Percentiles rank a stretch among this genome's conserved stretches.
These are phyloP conservation scores for Spodoptera litura DNA, from an alignment of 1,140 invertebrate species.

Conservation along the genomic window DNA sequence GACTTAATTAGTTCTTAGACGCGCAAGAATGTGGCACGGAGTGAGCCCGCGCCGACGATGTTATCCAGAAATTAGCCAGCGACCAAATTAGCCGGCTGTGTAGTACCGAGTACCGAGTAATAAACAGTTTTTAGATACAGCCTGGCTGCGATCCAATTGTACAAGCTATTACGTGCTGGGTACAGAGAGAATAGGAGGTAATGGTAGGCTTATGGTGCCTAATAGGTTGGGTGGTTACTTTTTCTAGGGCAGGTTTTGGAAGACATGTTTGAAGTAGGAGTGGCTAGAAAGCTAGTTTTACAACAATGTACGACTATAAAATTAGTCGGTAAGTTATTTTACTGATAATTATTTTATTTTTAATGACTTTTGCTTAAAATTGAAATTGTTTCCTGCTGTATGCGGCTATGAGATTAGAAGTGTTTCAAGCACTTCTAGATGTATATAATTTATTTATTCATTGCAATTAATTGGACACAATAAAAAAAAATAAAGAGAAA, in stretches of 20 bases:
- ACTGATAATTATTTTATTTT: too few species aligned
- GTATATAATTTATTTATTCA: too few species aligned
- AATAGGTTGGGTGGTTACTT: slow-evolving; percentile 6
- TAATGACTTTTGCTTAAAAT: too few species aligned
- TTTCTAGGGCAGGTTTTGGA: slow-evolving; percentile 13
- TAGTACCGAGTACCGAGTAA: slow-evolving; percentile 17
- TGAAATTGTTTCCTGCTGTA: too few species aligned
- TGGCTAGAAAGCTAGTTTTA: neutral
- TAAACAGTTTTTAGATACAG: slow-evolving; percentile 42
- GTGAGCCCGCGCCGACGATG: slow-evolving; percentile 39
- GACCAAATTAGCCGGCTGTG: slow-evolving; percentile 35
- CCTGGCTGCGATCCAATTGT: slow-evolving; percentile 16
- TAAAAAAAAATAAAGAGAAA: too few species aligned
- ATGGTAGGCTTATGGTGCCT: slow-evolving; percentile 17
- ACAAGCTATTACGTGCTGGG: slow-evolving; percentile 9
- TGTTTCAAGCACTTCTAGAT: too few species aligned
- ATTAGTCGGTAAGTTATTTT: too few species aligned
- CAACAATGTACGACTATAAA: too few species aligned
- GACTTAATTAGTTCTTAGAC: slow-evolving; percentile 75
- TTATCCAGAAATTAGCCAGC: slow-evolving; percentile 63
- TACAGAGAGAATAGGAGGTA: neutral
- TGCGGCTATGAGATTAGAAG: too few species aligned
- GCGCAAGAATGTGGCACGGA: slow-evolving; percentile 67
- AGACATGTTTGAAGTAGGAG: neutral
- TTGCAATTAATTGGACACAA: too few species aligned